Evolutionary conservation across 2,888 invertebrate genomes (phyloP), one percentile per base, ranked within the genome.

Genomic region (Lepidocyrtinus sp.): DNA sequence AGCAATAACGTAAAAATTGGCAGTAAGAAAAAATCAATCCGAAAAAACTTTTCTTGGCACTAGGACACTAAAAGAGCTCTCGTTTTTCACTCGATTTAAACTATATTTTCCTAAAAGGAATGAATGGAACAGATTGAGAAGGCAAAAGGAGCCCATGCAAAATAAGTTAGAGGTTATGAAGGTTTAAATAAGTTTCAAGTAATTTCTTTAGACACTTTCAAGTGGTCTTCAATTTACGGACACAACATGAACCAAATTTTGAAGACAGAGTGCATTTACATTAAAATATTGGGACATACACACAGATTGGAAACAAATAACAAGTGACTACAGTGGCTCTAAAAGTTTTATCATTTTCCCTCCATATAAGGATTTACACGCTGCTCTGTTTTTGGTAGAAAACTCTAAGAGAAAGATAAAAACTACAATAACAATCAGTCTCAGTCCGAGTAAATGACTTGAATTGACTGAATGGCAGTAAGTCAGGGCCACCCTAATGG

Each of bases 1-100:
- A 78, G 78, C 78, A 78, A 78, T 78, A 78, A 78, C 72, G 73
- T 78, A 78, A 78, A 75, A 75, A 78, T 78, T 78, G 78, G 78
- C 78, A 78, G 73, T 78, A 78, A 73, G 59, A 78, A 78, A 36
- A 36, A 78, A 78, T 78, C 78, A 78, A 78, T 78, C 78, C 69
- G 50, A 73, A 78, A 36, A 36, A 64, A 64, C 64, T 27, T 73
- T 78, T 78, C 67, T 78, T 78, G 73, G 78, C 78, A 78, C 72
- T 36, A 36, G 12, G 36, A 5, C 5, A 36, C 5, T 36, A 9
- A 36, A 9, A 36, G 7, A 36, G 7, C 12, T 36, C 12, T 36
- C 5, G 7, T 36, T 36, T 36, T 12, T 9, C 36, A 9, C 7
- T 5, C 36, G 36, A 12, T 5, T 36, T 36, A 36, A 36, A 36